A percentile compares a stretch with the other conserved stretches of the same genome.
phyloP scores from a whole-genome alignment of 2,888 invertebrate species.

The Microplitis deprimator region DNA sequence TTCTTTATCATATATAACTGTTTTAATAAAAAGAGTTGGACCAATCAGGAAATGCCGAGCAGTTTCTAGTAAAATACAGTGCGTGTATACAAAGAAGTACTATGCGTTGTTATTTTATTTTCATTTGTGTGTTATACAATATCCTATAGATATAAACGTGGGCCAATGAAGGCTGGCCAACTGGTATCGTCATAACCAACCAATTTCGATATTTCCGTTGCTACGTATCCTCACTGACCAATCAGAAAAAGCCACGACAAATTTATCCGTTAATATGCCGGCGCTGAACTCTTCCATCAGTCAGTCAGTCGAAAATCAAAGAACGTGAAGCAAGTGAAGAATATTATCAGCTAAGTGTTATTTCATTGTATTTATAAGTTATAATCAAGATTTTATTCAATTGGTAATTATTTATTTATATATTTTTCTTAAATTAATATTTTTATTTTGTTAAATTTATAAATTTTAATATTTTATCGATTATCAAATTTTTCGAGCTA shows the following conservation, averaged over 20 bases:
- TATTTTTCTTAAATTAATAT: constrained; percentile 30
- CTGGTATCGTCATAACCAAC: constrained; percentile 75
- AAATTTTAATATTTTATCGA: constrained; percentile 17
- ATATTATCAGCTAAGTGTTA: constrained; percentile 22
- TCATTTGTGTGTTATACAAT: not conserved
- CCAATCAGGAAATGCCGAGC: constrained; percentile 54
- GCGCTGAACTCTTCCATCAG: constrained; percentile 56
- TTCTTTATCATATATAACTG: not conserved
- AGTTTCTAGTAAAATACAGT: constrained; percentile 53
- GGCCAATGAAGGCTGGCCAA: constrained; percentile 79
- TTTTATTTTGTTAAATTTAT: constrained; percentile 12
- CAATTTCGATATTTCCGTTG: constrained; percentile 65
- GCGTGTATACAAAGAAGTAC: not conserved
- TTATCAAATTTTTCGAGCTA: constrained; percentile 23
- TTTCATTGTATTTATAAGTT: constrained; percentile 31
- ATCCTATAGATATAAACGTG: constrained; percentile 73
- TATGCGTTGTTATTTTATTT: not conserved
- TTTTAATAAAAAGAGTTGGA: constrained; percentile 13
- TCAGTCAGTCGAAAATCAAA: constrained; percentile 62
- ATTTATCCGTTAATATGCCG: constrained; percentile 65
- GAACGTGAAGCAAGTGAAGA: constrained; percentile 40
- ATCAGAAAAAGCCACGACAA: constrained; percentile 77
- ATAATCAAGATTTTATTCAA: constrained; percentile 18
- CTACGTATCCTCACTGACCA: constrained; percentile 72
- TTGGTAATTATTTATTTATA: constrained; percentile 42